Evolutionary conservation across 30 jellyfish, hydroid and myxozoan genomes (phyloP).

Genomic region (Turritopsis rubra): DNA sequence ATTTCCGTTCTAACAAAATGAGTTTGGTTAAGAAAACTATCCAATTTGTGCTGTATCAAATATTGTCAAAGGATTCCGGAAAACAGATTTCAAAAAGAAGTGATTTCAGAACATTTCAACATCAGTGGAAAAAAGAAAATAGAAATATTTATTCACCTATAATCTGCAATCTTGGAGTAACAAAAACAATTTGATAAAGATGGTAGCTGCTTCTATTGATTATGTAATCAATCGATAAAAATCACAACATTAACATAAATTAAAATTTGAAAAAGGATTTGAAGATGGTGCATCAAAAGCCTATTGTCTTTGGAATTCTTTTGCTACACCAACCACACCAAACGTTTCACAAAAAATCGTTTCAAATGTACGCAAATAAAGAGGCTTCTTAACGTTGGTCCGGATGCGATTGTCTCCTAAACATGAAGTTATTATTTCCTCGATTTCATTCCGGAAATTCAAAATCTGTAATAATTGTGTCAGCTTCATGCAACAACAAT

Average conservation of each 20-base stretch:
- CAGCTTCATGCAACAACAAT: too few relatives aligned
- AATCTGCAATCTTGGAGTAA: background rate
- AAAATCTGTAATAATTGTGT: background rate
- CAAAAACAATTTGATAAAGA: background rate
- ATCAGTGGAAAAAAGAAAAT: background rate
- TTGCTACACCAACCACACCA: background rate
- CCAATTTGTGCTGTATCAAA: background rate
- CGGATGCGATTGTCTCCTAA: background rate
- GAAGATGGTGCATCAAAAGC: too few relatives aligned
- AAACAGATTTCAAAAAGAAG: too few relatives aligned
- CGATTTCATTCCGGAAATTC: background rate
- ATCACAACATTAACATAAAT: background rate
- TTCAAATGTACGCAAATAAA: background rate
- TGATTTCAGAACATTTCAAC: background rate
- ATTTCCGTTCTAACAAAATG: background rate
- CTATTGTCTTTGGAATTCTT: background rate
- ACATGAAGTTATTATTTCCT: background rate
- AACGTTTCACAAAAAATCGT: background rate
- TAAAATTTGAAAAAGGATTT: too few relatives aligned
- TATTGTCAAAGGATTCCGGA: too few relatives aligned
- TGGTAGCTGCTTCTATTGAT: background rate
- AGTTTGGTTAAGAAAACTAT: background rate
- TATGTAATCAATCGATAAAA: background rate
- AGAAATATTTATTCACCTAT: background rate
- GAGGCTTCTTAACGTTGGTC: background rate